Evolutionary conservation across 2,797 vertebrate species (phyloP).

Genomic region (Gouania willdenowi): DNA sequence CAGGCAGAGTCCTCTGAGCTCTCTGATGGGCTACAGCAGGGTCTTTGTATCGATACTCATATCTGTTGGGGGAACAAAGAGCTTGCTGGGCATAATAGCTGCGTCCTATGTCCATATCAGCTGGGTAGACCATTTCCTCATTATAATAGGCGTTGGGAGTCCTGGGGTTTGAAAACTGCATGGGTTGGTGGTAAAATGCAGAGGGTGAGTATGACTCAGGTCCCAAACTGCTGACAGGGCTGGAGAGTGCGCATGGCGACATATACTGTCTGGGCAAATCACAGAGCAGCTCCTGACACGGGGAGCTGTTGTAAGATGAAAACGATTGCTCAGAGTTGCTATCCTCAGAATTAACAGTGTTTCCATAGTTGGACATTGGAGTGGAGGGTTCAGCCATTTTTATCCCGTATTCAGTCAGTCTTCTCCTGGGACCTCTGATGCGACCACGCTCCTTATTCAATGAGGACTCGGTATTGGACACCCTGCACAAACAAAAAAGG

Average conservation of each 20-base stretch:
- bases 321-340: conserved; percentile 81
- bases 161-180: conserved; percentile 47
- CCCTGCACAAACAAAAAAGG: conserved; percentile 65
- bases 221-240: conserved; percentile 42
- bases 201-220: conserved; percentile 32
- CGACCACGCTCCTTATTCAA: conserved; percentile 72
- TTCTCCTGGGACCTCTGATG: conserved; percentile 69
- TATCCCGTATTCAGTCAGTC: conserved; percentile 76
- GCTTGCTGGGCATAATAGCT: conserved; percentile 44
- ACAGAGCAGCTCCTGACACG: conserved; percentile 52
- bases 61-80: conserved; percentile 36
- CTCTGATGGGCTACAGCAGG: conserved; percentile 59
- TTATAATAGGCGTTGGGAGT: conserved; percentile 55
- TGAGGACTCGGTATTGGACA: conserved; percentile 66
- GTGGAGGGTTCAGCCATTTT: conserved; percentile 61
- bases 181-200: conserved; percentile 52
- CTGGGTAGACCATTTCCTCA: conserved; percentile 53
- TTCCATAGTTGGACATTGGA: conserved; percentile 29
- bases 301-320: conserved; percentile 75
- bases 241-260: conserved; percentile 25
- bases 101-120: conserved; percentile 55
- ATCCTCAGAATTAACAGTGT: conserved; percentile 77
- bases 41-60: conserved; percentile 69
- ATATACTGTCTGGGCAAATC: conserved; percentile 53
- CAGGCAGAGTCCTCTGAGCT: conserved; percentile 56